Evolutionary conservation across 35 echinoderm and acorn worm genomes (phyloP).

Genomic region (Apostichopus parvimensis): DNA sequence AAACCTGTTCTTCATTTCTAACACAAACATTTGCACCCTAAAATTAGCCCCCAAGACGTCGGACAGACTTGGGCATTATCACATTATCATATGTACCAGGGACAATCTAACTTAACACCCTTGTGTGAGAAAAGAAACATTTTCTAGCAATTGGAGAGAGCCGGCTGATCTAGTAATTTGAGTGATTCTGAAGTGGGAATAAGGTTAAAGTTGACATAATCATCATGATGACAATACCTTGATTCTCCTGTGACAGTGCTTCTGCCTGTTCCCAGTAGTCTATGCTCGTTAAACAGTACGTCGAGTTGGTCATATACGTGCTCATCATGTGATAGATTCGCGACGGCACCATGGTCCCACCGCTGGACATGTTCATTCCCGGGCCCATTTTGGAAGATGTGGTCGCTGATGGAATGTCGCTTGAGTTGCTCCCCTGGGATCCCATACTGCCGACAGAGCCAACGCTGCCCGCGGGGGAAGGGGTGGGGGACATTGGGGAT

Average conservation of each 20-base stretch:
- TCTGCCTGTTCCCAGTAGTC: conserved; percentile 96
- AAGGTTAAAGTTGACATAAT: background rate
- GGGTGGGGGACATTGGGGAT: conserved; percentile 94
- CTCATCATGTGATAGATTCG: conserved; percentile 83
- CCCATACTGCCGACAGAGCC: conserved; percentile 93
- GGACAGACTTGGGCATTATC: no score
- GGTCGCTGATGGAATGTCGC: conserved; percentile 54
- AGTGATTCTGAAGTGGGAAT: no score
- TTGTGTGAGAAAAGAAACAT: no score
- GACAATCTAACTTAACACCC: no score
- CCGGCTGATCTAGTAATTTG: no score
- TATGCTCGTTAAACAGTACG: conserved; percentile 74
- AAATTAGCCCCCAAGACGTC: no score
- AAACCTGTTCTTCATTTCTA: no score
- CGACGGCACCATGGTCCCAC: conserved; percentile 72
- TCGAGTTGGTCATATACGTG: conserved; percentile 79
- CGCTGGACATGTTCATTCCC: conserved; percentile 44
- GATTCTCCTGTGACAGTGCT: conserved; percentile 73
- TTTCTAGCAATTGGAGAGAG: no score
- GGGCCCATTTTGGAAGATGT: conserved; percentile 54
- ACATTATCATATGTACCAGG: no score
- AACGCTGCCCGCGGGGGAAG: conserved; percentile 92
- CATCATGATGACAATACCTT: conserved; percentile 45
- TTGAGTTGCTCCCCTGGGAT: conserved; percentile 86
- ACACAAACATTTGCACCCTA: no score